Base-by-base conservation (phyloP, 2,113 vertebrate genomes). In the Aspiorhynchus laticeps region DNA sequence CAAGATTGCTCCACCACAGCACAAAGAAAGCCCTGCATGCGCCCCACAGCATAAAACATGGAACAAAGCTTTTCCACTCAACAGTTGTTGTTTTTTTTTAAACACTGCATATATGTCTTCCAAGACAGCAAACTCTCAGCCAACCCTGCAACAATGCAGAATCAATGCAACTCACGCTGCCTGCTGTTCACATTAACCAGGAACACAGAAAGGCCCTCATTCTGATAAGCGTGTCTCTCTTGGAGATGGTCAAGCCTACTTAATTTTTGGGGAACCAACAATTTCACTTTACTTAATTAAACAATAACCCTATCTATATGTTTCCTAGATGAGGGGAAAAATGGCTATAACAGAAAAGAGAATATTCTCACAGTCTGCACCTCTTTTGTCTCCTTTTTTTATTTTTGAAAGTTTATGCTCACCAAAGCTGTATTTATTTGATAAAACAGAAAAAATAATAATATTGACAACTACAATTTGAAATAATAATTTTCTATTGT, bases 71-170 rank as follows among this genome's bases (percentile, higher is more conserved):
- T 74, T 74, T 43, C 31, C 11, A 12, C 71, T 74, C 3, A 69
- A 15, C 12, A 8, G 14, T 4, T 36, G 2, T 36, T 36, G 2
- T 36, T 36, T 43, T 43, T 46, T 9, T 41, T 73, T 73, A 73
- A 74, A 74, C 69, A 36, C 26, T 15, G 63, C 26, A 71, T 10
- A 67, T 71, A 10, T 74, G 36, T 74, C 71, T 74, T 41, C 71
- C 36, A 74, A 41, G 71, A 71, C 19, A 38, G 19, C 33, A 0
- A 7, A 33, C 31, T 26, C 67, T 71, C 7, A 71, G 33, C 17
- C 67, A 71, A 4, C 9, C 21, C 71, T 24, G 69, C 69, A 41
- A 74, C 71, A 74, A 74, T n/a, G 71, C 21, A 74, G 69, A 73
- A 74, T 38, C 21, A 73, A 24, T 24, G 36, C 36, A 73, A 73